Evolutionary conservation across 2,888 invertebrate genomes (phyloP).

Genomic region (Acronicta alni): DNA sequence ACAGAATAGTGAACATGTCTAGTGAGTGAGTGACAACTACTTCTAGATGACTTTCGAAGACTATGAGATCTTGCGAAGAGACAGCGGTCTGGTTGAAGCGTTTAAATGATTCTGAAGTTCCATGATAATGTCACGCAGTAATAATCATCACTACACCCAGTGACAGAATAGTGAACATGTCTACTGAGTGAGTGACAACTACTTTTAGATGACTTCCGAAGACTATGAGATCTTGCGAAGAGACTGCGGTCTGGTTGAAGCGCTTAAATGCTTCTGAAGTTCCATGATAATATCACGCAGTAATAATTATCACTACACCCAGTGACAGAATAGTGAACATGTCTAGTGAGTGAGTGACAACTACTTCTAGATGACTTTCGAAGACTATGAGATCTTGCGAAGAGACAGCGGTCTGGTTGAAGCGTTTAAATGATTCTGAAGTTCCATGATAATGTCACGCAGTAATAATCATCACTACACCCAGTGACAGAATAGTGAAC

Average conservation of each 20-base stretch:
- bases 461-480: conserved; percentile 51
- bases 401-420: no score
- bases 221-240: not conserved
- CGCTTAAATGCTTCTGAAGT: no score
- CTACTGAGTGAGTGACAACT: conserved; percentile 31
- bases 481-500: conserved; percentile 61
- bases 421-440: no score
- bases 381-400: not conserved
- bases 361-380: conserved; percentile 2
- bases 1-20: conserved; percentile 46
- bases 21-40: conserved; percentile 34
- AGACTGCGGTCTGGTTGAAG: no score
- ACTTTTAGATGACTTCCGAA: not conserved
- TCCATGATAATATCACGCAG: conserved; percentile 22
- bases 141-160: no score
- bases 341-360: conserved; percentile 38
- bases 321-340: conserved; percentile 60
- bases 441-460: not conserved
- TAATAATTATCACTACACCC: no score
- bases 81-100: not conserved
- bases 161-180: conserved; percentile 58
- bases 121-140: conserved; percentile 23
- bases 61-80: not conserved
- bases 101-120: no score
- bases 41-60: conserved; percentile 4